Conservation (phyloP, 2,888 invertebrate genomes). For the Chorisops tibialis region DNA sequence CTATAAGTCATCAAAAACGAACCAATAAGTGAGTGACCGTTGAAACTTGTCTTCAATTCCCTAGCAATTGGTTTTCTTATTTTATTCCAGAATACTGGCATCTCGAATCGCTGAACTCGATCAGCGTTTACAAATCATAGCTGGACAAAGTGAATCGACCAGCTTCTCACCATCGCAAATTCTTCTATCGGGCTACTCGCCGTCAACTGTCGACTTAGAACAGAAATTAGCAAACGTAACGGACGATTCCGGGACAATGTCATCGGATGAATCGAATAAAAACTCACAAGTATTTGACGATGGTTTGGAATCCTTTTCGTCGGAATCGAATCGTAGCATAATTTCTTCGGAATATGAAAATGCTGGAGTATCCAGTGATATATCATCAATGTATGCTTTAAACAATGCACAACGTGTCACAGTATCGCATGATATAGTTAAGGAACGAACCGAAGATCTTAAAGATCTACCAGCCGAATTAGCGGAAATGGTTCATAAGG, state of each 20-base stretch:
- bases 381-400: conserved; percentile 39
- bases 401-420: conserved; percentile 36
- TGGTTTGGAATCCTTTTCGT: conserved; percentile 45
- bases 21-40: conserved; percentile 68
- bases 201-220: conserved; percentile 54
- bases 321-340: conserved; percentile 40
- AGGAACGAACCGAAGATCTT: conserved; percentile 51
- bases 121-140: conserved; percentile 64
- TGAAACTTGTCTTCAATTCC: conserved; percentile 30
- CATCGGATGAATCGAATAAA: conserved; percentile 43
- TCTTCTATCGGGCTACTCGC: conserved; percentile 61
- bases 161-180: conserved; percentile 57
- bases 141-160: conserved; percentile 52
- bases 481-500: conserved; percentile 60
- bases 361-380: conserved; percentile 38
- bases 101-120: conserved; percentile 79
- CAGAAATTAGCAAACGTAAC: conserved; percentile 51
- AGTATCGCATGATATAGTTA: conserved; percentile 44
- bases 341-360: conserved; percentile 49
- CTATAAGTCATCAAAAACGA: conserved; percentile 79
- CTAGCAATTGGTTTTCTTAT: not conserved
- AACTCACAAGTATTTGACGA: conserved; percentile 44
- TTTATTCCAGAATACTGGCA: conserved; percentile 67
- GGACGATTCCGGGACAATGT: conserved; percentile 45
- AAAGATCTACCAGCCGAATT: conserved; percentile 59